These are phyloP conservation scores for Myopa testacea DNA, from an alignment of 2,888 invertebrate species.

Conservation along the genomic window DNA sequence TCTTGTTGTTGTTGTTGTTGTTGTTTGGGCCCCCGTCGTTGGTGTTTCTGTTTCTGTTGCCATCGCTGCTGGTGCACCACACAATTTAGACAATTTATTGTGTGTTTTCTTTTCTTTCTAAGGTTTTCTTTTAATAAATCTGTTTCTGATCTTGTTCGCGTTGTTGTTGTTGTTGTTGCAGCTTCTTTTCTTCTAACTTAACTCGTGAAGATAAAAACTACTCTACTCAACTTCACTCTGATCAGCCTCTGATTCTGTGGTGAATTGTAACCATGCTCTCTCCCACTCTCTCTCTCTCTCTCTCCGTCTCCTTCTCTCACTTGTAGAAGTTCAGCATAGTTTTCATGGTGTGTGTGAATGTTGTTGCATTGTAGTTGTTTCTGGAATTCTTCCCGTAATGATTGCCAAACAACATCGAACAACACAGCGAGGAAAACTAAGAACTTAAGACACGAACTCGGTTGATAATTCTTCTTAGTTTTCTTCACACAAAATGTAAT, in stretches of 20 bases:
- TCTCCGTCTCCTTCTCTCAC: neutral
- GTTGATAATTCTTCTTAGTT: neutral
- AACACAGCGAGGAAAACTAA: neutral
- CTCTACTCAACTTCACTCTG: neutral
- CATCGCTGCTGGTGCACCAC: neutral
- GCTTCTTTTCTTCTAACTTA: neutral
- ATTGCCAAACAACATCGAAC: neutral
- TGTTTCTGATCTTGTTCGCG: neutral
- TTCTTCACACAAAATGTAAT: no score
- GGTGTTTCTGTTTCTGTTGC: neutral
- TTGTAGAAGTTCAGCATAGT: neutral
- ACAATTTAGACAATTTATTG: constrained; percentile 32
- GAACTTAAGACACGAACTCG: constrained; percentile 32
- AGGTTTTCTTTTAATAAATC: neutral
- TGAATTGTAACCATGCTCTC: neutral
- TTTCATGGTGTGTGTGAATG: neutral
- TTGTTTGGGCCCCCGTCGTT: neutral
- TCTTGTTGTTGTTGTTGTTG: neutral
- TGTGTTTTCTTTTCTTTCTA: constrained; percentile 17
- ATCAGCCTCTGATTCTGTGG: neutral
- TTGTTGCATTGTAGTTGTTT: neutral
- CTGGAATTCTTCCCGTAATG: constrained; percentile 4
- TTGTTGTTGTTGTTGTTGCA: neutral
- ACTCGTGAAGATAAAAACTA: no score
- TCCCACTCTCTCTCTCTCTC: neutral